Base-by-base conservation (phyloP, 2,797 vertebrate species). In the Falco columbarius region DNA sequence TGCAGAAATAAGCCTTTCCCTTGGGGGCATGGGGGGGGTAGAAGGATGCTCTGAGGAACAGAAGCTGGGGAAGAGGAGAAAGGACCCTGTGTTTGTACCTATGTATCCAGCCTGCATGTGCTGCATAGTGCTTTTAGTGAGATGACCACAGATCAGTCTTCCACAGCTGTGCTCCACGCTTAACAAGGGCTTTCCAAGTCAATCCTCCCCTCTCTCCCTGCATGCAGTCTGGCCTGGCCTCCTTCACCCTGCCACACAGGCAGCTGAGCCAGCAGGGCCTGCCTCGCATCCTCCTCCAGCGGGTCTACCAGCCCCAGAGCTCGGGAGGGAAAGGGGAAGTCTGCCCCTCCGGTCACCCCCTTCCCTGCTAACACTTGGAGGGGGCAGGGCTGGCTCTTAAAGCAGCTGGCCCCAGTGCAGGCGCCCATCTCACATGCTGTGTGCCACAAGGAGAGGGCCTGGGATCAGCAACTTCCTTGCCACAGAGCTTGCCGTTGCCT, bases 51-150 rank as follows among this genome's bases (percentile, higher is more conserved):
- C 73, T 63, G 82, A 77, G 81, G 68, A 89, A 51, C 38, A 18
- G 58, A 79, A 89, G 66, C 73, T 84, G 84, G 80, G 68, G 47
- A 17, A 22, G 52, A 93, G 47, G 73, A 80, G 54, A 49, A 94
- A 70, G 67, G 81, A 85, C 87, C 81, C 75, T 80, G 36, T 79
- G 63, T 89, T 90, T 94, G 72, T 44, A 83, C 61, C 84, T 67
- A 14, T 15, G 10, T 89, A 65, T 42, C 82, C 74, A 92, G 51
- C 65, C 66, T 92, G 96, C 95, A 96, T 40, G 86, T 82, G 87
- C 91, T 94, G 65, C 87, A 19, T 96, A 89, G 73, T 84, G 91
- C 88, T 97, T 93, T 49, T 92, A 96, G 96, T 36, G 46, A 73
- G 74, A 70, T 49, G 63, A 38, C 72, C 68, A 52, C 29, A 4